Evolutionary conservation across 1,140 invertebrate species (phyloP).

Genomic region (Oreohelix idahoensis): DNA sequence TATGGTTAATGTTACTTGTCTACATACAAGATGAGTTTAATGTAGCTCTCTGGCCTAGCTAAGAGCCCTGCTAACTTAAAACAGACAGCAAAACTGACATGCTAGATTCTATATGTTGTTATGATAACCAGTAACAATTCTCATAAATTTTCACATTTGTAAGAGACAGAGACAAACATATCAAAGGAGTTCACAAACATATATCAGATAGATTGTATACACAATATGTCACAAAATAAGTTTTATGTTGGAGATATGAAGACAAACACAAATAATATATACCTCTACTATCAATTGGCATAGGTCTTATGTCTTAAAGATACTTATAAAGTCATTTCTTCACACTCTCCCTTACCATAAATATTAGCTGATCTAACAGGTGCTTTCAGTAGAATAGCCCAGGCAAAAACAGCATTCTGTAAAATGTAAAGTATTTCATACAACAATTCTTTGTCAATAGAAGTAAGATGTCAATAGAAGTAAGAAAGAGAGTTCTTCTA

Average conservation of each 20-base stretch:
- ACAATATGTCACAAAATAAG: neutral
- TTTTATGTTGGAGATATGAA: neutral
- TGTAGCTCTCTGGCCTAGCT: slow-evolving; percentile 10
- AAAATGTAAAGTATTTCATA: too few species aligned
- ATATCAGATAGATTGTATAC: neutral
- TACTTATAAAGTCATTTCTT: too few species aligned
- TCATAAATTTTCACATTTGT: neutral
- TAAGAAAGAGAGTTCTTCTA: too few species aligned
- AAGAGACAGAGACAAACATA: neutral
- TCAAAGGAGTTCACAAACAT: neutral
- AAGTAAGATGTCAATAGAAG: too few species aligned
- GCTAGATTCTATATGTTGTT: neutral
- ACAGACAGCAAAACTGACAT: neutral
- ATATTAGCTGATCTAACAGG: too few species aligned
- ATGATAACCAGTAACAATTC: neutral
- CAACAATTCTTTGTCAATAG: too few species aligned
- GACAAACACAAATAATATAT: too few species aligned
- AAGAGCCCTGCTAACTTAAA: neutral
- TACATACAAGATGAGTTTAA: neutral
- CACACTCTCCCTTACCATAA: too few species aligned
- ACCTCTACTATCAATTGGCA: too few species aligned
- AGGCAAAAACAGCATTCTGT: too few species aligned
- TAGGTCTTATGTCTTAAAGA: too few species aligned
- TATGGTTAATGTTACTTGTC: neutral
- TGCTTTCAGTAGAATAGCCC: too few species aligned